These are phyloP conservation scores for Vidua macroura DNA, from an alignment of 2,113 vertebrate genomes.

Conservation along the genomic window DNA sequence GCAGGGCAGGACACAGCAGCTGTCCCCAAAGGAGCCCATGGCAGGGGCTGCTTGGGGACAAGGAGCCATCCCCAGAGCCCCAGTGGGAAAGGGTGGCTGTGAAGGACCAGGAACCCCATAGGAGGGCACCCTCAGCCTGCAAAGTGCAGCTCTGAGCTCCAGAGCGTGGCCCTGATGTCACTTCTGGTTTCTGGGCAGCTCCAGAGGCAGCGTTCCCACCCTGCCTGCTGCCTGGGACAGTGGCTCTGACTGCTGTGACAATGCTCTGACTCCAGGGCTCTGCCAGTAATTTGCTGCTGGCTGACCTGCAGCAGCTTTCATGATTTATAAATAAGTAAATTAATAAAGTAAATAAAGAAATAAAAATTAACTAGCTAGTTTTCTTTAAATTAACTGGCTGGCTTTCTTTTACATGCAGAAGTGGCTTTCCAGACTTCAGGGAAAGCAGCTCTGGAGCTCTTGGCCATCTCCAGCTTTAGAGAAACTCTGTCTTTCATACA, in stretches of 20 bases:
- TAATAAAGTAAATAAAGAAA: neutral
- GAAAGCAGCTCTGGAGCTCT: neutral
- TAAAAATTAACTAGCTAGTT: neutral
- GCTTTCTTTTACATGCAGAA: neutral
- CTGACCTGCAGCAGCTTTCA: neutral
- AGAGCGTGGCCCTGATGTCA: neutral
- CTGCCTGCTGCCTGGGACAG: neutral
- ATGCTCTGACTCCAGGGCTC: fast-evolving
- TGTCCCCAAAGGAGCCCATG: neutral
- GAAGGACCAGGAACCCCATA: neutral
- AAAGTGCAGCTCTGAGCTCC: neutral
- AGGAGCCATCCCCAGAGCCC: neutral
- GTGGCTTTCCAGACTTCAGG: neutral
- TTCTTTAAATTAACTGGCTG: neutral
- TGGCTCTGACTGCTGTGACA: fast-evolving
- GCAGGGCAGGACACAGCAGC: neutral
- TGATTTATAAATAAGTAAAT: neutral
- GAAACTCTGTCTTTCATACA: neutral
- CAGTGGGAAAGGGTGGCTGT: neutral
- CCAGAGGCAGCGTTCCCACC: neutral
- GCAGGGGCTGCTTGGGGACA: neutral
- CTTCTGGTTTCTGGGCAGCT: neutral
- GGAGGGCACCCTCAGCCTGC: slow-evolving; percentile 39
- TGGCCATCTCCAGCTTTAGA: neutral
- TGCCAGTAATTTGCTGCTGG: neutral